phyloP scores from a whole-genome alignment of 2,888 invertebrate genomes.

The Polydrusus tereticollis region DNA sequence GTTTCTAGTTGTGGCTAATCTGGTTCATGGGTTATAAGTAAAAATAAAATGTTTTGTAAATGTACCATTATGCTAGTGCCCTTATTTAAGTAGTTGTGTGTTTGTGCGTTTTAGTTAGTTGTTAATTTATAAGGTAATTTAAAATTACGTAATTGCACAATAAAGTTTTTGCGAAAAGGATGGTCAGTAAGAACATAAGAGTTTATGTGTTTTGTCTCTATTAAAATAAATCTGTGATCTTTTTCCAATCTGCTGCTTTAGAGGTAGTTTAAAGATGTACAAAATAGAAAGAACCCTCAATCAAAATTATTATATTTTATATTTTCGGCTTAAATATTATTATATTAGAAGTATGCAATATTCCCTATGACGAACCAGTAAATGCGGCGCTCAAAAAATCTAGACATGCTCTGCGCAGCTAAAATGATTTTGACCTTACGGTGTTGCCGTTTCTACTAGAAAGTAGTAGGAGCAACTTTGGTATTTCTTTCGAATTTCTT shows the following conservation, averaged over 20 bases:
- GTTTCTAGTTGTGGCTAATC: too few relatives aligned
- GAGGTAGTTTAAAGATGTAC: slow-evolving; percentile 57
- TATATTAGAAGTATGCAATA: slow-evolving; percentile 10
- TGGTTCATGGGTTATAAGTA: not conserved
- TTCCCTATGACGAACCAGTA: not conserved
- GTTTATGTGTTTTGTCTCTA: slow-evolving; percentile 32
- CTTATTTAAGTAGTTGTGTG: slow-evolving; percentile 21
- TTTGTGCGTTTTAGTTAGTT: slow-evolving; percentile 8
- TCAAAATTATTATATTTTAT: slow-evolving; percentile 59
- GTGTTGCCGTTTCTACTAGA: too few relatives aligned
- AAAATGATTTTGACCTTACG: too few relatives aligned
- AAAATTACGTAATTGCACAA: slow-evolving; percentile 19
- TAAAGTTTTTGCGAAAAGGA: slow-evolving; percentile 15
- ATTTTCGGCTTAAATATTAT: slow-evolving; percentile 19
- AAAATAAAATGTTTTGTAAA: not conserved
- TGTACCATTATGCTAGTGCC: slow-evolving; percentile 3
- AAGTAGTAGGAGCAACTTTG: too few relatives aligned
- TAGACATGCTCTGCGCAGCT: too few relatives aligned
- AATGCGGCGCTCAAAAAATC: too few relatives aligned
- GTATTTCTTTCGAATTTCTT: too few relatives aligned
- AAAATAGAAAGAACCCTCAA: slow-evolving; percentile 58
- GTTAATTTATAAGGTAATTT: slow-evolving; percentile 14
- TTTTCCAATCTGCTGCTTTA: slow-evolving; percentile 62
- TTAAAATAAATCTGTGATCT: slow-evolving; percentile 61
- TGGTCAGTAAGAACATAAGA: slow-evolving; percentile 26